Evolutionary conservation across 2,888 invertebrate genomes (phyloP).

Genomic region (Pristionchus fissidentatus): DNA sequence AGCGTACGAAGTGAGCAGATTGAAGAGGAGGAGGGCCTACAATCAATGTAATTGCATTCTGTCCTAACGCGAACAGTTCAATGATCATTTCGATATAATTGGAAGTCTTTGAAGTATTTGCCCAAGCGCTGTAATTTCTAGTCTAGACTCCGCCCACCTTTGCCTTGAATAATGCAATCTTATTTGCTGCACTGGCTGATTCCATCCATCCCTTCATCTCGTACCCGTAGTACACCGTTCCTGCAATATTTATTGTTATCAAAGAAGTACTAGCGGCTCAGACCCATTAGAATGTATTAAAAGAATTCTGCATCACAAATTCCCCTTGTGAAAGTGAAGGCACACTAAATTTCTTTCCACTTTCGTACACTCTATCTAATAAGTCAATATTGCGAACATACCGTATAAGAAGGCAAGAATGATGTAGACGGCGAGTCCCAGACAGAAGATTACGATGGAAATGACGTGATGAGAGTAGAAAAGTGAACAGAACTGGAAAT

Average conservation of each 20-base stretch:
- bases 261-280: neutral
- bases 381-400: too few relatives aligned
- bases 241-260: conserved; percentile 50
- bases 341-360: too few relatives aligned
- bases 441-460: conserved; percentile 23
- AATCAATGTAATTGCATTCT: neutral
- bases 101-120: neutral
- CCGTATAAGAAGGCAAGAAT: conserved; percentile 36
- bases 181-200: conserved; percentile 54
- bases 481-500: conserved; percentile 10
- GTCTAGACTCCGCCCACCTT: conserved; percentile 51
- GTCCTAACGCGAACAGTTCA: neutral
- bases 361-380: too few relatives aligned
- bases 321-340: too few relatives aligned
- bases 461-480: neutral
- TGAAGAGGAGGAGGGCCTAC: conserved; percentile 64
- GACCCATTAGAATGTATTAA: too few relatives aligned
- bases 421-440: conserved; percentile 27
- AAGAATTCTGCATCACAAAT: too few relatives aligned
- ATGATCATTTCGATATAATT: neutral
- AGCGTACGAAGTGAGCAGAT: conserved; percentile 70
- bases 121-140: neutral
- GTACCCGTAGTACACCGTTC: conserved; percentile 70
- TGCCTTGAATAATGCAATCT: conserved; percentile 68
- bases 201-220: conserved; percentile 65